These are phyloP conservation scores for Martes flavigula DNA, from an alignment of 2,797 vertebrate species.

Conservation along the genomic window DNA sequence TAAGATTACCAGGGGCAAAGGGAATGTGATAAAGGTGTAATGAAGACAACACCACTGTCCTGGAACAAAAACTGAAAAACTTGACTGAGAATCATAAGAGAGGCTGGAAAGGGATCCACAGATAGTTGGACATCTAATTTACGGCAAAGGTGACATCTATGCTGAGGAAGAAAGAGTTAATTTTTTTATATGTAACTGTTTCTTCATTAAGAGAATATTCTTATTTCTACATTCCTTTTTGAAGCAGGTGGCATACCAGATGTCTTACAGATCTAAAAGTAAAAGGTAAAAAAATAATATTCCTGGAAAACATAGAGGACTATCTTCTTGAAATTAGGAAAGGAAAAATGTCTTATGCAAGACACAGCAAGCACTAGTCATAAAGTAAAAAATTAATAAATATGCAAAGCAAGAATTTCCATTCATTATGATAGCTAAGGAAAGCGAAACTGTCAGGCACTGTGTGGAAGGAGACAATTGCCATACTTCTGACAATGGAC, in stretches of 20 bases:
- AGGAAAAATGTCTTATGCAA: background rate
- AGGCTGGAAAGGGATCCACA: background rate
- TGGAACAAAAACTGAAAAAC: background rate
- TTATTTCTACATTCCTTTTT: background rate
- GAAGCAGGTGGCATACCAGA: background rate
- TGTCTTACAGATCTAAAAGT: background rate
- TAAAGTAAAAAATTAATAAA: background rate
- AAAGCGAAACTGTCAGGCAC: background rate
- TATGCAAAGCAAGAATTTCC: background rate
- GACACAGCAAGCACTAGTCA: background rate
- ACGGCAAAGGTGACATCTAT: background rate
- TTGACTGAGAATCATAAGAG: too few species aligned
- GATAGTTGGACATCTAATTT: background rate
- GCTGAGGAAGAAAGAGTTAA: background rate
- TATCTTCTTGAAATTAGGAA: background rate
- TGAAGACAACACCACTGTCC: background rate
- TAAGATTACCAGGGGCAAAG: background rate
- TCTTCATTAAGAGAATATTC: background rate
- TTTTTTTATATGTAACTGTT: background rate
- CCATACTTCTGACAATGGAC: background rate
- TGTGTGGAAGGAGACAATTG: background rate
- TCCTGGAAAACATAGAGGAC: background rate
- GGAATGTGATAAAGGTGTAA: background rate
- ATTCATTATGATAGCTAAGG: background rate
- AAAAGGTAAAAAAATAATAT: background rate